Percentiles rank a stretch among this genome's conserved stretches.
Evolutionary conservation across 2,797 vertebrate species (phyloP).

Genomic region (Sandelia bainsii): DNA sequence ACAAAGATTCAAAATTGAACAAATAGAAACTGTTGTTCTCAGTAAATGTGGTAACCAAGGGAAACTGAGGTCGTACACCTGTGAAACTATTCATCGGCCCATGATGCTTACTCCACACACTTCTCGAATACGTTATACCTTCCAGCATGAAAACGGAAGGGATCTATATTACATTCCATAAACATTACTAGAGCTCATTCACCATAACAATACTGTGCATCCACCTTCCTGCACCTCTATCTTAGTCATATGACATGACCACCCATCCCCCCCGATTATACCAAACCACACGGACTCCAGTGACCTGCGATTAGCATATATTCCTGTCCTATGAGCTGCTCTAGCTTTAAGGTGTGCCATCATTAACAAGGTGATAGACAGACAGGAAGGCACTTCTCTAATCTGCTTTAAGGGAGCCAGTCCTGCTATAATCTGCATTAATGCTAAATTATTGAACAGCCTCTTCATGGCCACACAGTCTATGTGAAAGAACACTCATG

Average conservation of each 20-base stretch:
- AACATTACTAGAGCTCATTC: slow-evolving; percentile 1
- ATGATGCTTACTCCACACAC: slow-evolving; percentile 45
- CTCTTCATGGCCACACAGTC: slow-evolving; percentile 43
- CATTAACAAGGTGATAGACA: slow-evolving; percentile 58
- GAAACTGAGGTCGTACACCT: slow-evolving; percentile 58
- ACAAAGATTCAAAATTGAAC: slow-evolving; percentile 13
- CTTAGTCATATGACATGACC: slow-evolving; percentile 4
- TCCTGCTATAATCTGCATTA: slow-evolving; percentile 74
- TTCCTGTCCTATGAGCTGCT: slow-evolving; percentile 39
- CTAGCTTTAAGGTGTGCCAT: slow-evolving; percentile 50
- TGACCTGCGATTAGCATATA: slow-evolving; percentile 50
- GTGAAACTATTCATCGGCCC: slow-evolving; percentile 39
- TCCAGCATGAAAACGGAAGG: no score
- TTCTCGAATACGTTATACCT: not conserved
- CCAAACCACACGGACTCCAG: slow-evolving; percentile 7
- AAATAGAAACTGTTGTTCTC: slow-evolving; percentile 46
- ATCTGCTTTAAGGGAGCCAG: slow-evolving; percentile 74
- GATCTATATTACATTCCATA: no score
- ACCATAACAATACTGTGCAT: not conserved
- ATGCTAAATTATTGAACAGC: slow-evolving; percentile 76
- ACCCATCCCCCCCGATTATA: slow-evolving; percentile 13
- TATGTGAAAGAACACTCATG: no score
- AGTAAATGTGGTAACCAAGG: slow-evolving; percentile 57
- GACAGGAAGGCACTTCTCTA: slow-evolving; percentile 62
- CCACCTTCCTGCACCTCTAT: not conserved